A percentile compares a stretch with the other conserved stretches of the same genome.
These are phyloP conservation scores for Chionis minor DNA, from an alignment of 2,113 vertebrate genomes.

Conservation along the genomic window DNA sequence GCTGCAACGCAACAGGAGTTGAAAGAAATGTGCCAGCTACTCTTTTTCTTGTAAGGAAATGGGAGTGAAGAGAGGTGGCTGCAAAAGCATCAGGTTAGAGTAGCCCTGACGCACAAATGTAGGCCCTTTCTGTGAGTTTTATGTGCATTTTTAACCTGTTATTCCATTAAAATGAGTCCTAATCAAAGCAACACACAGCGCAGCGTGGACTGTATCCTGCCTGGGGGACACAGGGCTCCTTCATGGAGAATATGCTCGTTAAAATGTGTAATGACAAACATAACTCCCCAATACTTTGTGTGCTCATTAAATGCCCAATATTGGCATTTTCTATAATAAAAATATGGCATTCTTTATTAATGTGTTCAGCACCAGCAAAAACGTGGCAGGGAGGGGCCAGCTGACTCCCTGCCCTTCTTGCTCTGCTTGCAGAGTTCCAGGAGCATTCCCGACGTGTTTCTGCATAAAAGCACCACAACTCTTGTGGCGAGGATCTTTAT, in stretches of 20 bases:
- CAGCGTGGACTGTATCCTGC: background rate
- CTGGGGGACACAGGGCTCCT: background rate
- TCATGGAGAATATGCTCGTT: conserved; percentile 19
- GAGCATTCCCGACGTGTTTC: background rate
- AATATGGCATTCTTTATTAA: background rate
- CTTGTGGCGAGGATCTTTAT: accelerated
- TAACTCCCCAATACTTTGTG: background rate
- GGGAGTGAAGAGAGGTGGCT: background rate
- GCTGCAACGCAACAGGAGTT: background rate
- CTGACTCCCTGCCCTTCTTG: background rate
- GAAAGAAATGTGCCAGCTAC: too few relatives aligned
- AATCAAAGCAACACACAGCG: conserved; percentile 17
- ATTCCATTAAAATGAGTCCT: conserved; percentile 25
- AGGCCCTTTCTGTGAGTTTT: background rate
- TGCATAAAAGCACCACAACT: accelerated
- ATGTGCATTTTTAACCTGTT: conserved; percentile 23
- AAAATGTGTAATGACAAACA: conserved; percentile 38
- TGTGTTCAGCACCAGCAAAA: background rate
- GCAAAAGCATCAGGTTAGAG: background rate
- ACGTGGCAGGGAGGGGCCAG: background rate
- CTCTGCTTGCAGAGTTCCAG: accelerated
- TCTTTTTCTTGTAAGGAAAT: background rate
- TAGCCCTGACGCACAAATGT: background rate
- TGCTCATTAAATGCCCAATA: conserved; percentile 9
- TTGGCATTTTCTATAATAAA: background rate